phyloP scores from a whole-genome alignment of 2,113 vertebrate genomes.

The Microcebus lehilahytsara region DNA sequence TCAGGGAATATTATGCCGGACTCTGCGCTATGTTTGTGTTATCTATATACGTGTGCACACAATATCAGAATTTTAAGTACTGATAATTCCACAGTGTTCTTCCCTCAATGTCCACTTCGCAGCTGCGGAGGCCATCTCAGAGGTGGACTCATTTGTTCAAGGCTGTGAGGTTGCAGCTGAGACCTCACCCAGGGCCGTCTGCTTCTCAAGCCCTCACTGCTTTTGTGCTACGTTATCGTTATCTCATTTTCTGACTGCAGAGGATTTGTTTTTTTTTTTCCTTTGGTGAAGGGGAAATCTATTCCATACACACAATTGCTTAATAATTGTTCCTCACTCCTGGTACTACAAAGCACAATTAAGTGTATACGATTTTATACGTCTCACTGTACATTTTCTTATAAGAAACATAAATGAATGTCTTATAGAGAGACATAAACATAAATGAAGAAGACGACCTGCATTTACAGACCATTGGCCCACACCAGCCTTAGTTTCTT shows the following conservation, averaged over 20 bases:
- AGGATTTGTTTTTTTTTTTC: background rate
- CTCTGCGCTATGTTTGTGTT: background rate
- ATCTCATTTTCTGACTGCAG: background rate
- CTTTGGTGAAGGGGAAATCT: background rate
- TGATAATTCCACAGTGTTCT: background rate
- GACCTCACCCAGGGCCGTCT: rapidly evolving
- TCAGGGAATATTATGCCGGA: background rate
- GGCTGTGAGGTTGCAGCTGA: background rate
- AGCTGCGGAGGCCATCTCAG: background rate
- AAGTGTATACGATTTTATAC: background rate
- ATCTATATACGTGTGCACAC: background rate
- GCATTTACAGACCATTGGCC: background rate
- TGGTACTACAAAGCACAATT: background rate
- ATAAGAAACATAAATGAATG: background rate
- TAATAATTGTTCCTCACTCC: background rate
- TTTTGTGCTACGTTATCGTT: background rate
- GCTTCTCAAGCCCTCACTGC: background rate
- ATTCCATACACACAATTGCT: background rate
- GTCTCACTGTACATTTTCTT: background rate
- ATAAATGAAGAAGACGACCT: too few species aligned
- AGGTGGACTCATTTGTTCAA: background rate
- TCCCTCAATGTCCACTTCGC: background rate
- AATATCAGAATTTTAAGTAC: background rate
- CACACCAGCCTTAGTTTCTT: background rate
- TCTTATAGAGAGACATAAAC: too few species aligned